Conservation (phyloP, 2,797 vertebrate genomes). For the Platalea minor region DNA sequence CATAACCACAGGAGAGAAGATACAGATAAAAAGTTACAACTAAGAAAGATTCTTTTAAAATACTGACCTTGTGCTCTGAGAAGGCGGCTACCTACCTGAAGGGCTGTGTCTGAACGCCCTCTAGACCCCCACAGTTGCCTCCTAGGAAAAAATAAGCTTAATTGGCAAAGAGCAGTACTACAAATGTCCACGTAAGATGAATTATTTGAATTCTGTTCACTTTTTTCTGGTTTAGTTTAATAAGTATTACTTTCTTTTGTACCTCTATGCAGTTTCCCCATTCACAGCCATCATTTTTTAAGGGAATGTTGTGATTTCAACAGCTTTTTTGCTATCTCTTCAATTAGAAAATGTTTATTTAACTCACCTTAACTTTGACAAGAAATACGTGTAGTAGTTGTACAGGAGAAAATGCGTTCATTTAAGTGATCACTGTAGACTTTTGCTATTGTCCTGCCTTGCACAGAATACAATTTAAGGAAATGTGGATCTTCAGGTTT, state of each 20-base stretch:
- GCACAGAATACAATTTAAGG: conserved; percentile 29
- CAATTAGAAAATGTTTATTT: neutral
- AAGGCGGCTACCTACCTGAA: neutral
- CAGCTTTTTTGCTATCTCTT: neutral
- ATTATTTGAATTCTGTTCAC: neutral
- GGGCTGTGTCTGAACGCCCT: neutral
- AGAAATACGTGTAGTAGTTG: neutral
- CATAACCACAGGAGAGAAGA: neutral
- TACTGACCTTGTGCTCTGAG: neutral
- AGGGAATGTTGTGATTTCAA: neutral
- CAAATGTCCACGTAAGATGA: neutral
- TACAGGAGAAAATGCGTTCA: conserved; percentile 16
- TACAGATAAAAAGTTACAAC: neutral
- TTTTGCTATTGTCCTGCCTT: conserved; percentile 53
- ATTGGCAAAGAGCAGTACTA: neutral
- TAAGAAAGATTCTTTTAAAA: neutral
- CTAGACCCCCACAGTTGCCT: neutral
- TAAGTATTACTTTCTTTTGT: neutral
- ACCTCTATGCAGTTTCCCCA: neutral
- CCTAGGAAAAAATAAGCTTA: neutral
- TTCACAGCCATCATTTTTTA: neutral
- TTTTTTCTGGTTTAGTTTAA: neutral
- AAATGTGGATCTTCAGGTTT: conserved; percentile 13
- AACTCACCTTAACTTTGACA: neutral
- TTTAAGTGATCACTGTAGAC: conserved; percentile 35